Percentiles rank a stretch among this genome's conserved stretches.
phyloP scores from a whole-genome alignment of 2,888 invertebrate genomes.

The Unio delphinus region DNA sequence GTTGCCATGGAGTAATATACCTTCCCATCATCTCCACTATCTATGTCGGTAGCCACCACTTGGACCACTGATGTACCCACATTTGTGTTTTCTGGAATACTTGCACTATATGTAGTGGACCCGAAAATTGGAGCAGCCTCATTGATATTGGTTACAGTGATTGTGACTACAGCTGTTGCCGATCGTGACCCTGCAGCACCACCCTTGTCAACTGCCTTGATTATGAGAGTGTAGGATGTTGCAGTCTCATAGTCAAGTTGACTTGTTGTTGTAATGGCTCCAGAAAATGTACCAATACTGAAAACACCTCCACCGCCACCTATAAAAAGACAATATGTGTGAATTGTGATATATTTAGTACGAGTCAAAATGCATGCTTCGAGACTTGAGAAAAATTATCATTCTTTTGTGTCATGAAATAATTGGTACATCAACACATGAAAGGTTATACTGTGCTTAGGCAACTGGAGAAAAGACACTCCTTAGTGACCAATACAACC shows the following conservation, averaged over 20 bases:
- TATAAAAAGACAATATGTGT: constrained; percentile 6
- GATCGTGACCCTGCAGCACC: constrained; percentile 30
- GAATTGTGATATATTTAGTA: too few species aligned
- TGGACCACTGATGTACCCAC: constrained; percentile 40
- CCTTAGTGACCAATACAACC: too few species aligned
- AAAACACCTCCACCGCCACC: constrained; percentile 35
- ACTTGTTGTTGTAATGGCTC: constrained; percentile 31
- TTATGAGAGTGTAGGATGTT: constrained; percentile 36
- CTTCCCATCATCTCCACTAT: constrained; percentile 45
- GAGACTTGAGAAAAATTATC: too few species aligned
- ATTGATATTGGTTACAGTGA: constrained; percentile 52
- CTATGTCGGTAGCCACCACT: constrained; percentile 47
- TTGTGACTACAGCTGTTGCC: constrained; percentile 45
- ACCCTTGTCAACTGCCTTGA: constrained; percentile 45
- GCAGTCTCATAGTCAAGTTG: constrained; percentile 49
- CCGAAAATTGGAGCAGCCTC: constrained; percentile 54
- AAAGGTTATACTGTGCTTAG: too few species aligned
- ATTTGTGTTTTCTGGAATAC: constrained; percentile 28
- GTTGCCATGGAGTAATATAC: constrained; percentile 37
- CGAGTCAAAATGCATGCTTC: too few species aligned
- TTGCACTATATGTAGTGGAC: constrained; percentile 14
- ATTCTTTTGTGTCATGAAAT: too few species aligned
- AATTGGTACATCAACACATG: too few species aligned
- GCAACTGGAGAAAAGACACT: too few species aligned
- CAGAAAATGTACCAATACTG: constrained; percentile 31